Conservation (phyloP, 2,797 vertebrate genomes). For the Lagodon rhomboides region DNA sequence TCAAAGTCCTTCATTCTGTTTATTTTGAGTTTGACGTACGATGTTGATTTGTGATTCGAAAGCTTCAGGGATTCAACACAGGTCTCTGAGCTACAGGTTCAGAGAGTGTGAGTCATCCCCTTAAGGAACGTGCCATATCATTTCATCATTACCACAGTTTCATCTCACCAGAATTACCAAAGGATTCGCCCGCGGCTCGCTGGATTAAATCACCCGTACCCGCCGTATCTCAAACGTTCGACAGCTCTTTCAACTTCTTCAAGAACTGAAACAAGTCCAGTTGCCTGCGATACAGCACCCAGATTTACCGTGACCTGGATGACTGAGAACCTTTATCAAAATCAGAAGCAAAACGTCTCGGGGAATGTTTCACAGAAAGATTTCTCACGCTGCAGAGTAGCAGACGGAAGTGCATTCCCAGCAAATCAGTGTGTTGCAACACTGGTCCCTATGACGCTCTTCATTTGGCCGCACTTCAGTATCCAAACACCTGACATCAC, state of each 20-base stretch:
- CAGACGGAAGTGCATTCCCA: background rate
- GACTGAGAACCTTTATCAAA: background rate
- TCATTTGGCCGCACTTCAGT: constrained; percentile 22
- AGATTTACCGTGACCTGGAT: no score
- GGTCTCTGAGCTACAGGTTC: background rate
- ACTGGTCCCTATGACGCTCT: constrained; percentile 37
- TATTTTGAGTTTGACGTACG: background rate
- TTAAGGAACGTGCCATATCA: background rate
- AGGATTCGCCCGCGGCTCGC: background rate
- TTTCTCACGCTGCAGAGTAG: constrained; percentile 19
- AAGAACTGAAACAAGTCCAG: no score
- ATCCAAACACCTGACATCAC: constrained; percentile 51
- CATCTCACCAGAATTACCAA: background rate
- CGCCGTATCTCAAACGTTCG: background rate
- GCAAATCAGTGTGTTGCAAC: constrained; percentile 43
- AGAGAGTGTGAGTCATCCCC: constrained; percentile 1
- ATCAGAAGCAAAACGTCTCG: background rate
- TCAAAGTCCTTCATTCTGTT: background rate
- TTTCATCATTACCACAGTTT: background rate
- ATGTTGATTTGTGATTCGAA: background rate
- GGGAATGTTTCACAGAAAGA: constrained; percentile 16
- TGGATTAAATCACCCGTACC: background rate
- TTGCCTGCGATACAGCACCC: no score
- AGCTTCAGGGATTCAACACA: background rate
- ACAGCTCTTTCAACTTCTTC: background rate